Evolutionary conservation across 2,888 invertebrate genomes (phyloP), one percentile per base, ranked within the genome.

Genomic region (Sclerodermus sp.): DNA sequence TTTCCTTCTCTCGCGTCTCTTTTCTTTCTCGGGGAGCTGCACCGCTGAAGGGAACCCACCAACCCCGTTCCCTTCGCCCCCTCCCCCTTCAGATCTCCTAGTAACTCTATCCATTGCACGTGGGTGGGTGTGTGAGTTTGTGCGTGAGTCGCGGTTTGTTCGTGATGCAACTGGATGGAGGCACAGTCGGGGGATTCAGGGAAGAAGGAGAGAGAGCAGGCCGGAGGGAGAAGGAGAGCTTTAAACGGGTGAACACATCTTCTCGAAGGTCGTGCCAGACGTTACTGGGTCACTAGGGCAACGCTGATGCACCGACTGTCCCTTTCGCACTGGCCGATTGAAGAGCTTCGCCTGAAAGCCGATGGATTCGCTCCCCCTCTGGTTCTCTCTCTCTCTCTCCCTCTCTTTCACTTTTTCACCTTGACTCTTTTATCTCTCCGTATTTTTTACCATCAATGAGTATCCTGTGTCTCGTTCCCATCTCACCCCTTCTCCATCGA

Each of bases 201-300:
- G 51, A 41, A 46, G n/a, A 41, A 2, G 42, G 47, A 31, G 15
- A 32, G 14, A 16, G n/a, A 41, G 30, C 45, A 42, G 44, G 18
- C 37, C 15, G 49, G 32, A 30, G 38, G 29, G 23, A 32, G 18
- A 31, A 17, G 2, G 38, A 13, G 40, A 32, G 55, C 52, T 61
- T 64, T 64, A 64, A 63, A 64, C 51, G 62, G 64, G 57, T 54
- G 61, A 64, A 61, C 64, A 53, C 59, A 56, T 62, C 54, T 57
- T 50, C 61, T 53, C 61, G 64, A 64, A 64, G 64, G 64, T 64
- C 67, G 63, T 51, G 59, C 49, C 55, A 62, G 58, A 64, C 55
- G 52, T 62, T 60, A 67, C 60, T 68, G 46, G 66, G 68, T 68
- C 66, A 68, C 53, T 62, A 52, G 61, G 55, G 53, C 58, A 47